Evolutionary conservation across 2,113 vertebrate species (phyloP), one percentile per base, ranked within the genome.

Genomic region (Gavia stellata): DNA sequence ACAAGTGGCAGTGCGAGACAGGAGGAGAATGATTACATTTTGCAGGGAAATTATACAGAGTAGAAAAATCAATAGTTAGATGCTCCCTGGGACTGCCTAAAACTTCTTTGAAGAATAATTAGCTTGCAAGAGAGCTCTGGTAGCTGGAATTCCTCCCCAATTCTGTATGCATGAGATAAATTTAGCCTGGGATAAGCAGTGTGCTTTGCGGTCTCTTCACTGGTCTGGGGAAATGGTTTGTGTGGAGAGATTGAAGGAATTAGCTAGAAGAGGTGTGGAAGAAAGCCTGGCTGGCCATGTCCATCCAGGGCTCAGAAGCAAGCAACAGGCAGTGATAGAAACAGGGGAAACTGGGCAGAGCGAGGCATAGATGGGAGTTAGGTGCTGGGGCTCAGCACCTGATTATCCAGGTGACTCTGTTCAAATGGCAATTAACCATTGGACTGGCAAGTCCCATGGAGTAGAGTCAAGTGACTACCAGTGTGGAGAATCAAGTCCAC

Each of bases 81-180:
- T 89, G 91, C 58, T 94, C 92, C 33, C 66, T 91, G 61, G 86
- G 92, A 94, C 81, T 44, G 49, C 62, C 89, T 97, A 50, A 70
- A 94, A 95, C 53, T 79, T 97, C 73, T 94, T 91, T 92, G 89
- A 97, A 96, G 91, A 92, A 85, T 94, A 95, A 95, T 97, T 92
- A 96, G 53, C 53, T 95, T 92, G 73, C 66, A 77, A 70, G 70
- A 89, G 71, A 94, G n/a, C 44, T 87, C 70, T 87, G 38, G 50
- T 87, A 62, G 78, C 89, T 91, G 86, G 58, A 95, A 85, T 94
- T 94, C 66, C 66, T 95, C 42, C 58, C 33, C 81, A 45, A 0
- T 91, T 96, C 88, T 93, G 88, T 88, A 50, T 75, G 44, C 52
- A 38, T 65, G 89, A 94, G 91, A 92, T 92, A 94, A 97, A 82